Evolutionary conservation across 2,113 vertebrate species (phyloP).

Genomic region (Bothrops jararaca): DNA sequence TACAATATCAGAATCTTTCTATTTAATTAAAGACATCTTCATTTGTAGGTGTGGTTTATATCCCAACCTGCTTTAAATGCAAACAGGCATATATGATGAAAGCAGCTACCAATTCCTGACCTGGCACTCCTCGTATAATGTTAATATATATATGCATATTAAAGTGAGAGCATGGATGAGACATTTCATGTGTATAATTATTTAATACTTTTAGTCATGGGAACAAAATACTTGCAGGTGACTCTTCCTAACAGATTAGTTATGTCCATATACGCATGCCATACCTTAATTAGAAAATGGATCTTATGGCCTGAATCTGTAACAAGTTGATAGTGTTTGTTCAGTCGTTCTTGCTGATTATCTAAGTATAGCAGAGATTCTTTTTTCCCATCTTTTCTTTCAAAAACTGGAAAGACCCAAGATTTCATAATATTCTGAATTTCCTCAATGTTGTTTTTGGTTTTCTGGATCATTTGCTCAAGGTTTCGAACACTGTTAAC

Average conservation of each 20-base stretch:
- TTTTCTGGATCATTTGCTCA: slow-evolving; percentile 78
- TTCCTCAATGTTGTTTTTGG: slow-evolving; percentile 82
- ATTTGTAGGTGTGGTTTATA: background rate
- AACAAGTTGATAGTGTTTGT: slow-evolving; percentile 74
- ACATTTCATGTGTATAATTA: background rate
- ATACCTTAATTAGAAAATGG: slow-evolving; percentile 83
- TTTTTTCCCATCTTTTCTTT: slow-evolving; percentile 82
- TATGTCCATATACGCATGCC: background rate
- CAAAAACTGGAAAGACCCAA: slow-evolving; percentile 81
- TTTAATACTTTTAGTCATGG: fast-evolving
- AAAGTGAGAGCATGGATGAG: background rate
- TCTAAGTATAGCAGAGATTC: slow-evolving; percentile 82
- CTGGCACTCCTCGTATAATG: background rate
- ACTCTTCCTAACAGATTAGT: background rate
- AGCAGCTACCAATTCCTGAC: background rate
- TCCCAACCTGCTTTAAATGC: background rate
- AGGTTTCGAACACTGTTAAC: slow-evolving; percentile 74
- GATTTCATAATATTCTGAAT: slow-evolving; percentile 78
- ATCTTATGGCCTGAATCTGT: slow-evolving; percentile 79
- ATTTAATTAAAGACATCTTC: background rate
- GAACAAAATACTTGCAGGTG: background rate
- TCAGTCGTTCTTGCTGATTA: slow-evolving; percentile 73
- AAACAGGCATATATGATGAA: background rate
- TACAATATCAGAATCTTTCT: background rate
- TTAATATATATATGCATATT: background rate